These are phyloP conservation scores for Melieria omissa DNA, from an alignment of 2,888 invertebrate species.

Conservation along the genomic window DNA sequence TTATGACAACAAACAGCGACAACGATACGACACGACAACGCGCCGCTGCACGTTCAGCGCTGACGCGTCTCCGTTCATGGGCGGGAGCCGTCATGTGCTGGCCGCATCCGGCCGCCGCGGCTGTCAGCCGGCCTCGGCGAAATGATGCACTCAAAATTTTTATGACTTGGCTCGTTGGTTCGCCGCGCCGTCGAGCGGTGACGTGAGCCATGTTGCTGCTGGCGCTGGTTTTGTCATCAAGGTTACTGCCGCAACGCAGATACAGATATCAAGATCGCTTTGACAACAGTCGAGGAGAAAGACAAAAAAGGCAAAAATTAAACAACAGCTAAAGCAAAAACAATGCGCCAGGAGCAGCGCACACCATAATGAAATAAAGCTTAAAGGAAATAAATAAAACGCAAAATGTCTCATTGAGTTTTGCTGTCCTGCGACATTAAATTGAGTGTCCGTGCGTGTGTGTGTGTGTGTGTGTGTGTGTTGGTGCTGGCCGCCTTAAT, in stretches of 20 bases:
- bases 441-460: background rate
- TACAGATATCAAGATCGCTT: constrained; percentile 33
- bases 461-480: constrained; percentile 8
- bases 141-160: constrained; percentile 20
- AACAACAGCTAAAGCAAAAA: constrained; percentile 13
- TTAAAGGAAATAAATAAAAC: constrained; percentile 31
- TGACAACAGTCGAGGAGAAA: constrained; percentile 38
- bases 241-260: constrained; percentile 28
- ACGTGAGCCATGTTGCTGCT: constrained; percentile 11
- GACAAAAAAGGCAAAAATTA: constrained; percentile 24
- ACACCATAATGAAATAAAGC: constrained; percentile 18
- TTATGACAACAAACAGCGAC: constrained; percentile 46
- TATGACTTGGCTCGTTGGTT: constrained; percentile 19
- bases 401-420: constrained; percentile 37
- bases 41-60: background rate
- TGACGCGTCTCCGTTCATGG: background rate
- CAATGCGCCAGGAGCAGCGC: background rate
- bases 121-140: background rate
- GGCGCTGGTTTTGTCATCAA: constrained; percentile 35
- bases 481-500: constrained; percentile 42
- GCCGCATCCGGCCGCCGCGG: background rate
- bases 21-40: background rate
- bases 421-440: constrained; percentile 41
- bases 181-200: constrained; percentile 2
- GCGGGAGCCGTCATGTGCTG: too few relatives aligned